Base-by-base conservation (phyloP, 2,888 invertebrate genomes). In the Xanthostigma xanthostigma region DNA sequence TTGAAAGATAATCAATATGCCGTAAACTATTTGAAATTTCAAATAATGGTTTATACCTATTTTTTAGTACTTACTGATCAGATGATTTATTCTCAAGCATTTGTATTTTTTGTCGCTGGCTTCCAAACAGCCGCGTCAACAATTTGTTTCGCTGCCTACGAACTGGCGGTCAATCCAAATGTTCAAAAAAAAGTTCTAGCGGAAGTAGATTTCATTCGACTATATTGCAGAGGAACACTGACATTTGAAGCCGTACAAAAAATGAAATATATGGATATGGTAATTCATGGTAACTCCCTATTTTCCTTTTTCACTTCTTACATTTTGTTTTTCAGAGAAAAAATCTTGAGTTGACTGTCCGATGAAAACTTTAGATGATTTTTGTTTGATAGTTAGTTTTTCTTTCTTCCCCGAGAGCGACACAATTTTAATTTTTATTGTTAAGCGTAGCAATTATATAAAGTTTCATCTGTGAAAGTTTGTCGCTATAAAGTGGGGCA, bases 71-170 rank as follows among this genome's bases (percentile, higher is more conserved):
- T 72, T 68, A 62, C 66, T 2, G 54, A 62, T 38, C 59, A 62
- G 2, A 69, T 72, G 34, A 53, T 73, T 3, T 63, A 64, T 0
- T 62, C 66, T 1, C 73, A 73, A 60, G 70, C 69, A 0, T 67
- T 71, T 41, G 58, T 71, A 27, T 73, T 72, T 59, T 71, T 73
- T 54, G 57, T 61, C 9, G 73, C 70, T 43, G 73, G 73, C 0
- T 72, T 67, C 47, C 72, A 73, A 14, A 70, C 66, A 6, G 61
- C 69, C 0, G 69, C 72, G 0, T 56, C 67, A 0, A 59, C 64
- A 0, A 51, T 72, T 33, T 62, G 62, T 1, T 62, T 71, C 61
- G 57, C 61, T 17, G 55, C 69, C 4, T 69, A 72, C 46, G 71
- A 72, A 53, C 51, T 73, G 39, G 68, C 69, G 2, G 12, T 70